Percentiles rank a stretch among this genome's conserved stretches.
Evolutionary conservation across 2,888 invertebrate genomes (phyloP).

Genomic region (Amblyteles armatorius): DNA sequence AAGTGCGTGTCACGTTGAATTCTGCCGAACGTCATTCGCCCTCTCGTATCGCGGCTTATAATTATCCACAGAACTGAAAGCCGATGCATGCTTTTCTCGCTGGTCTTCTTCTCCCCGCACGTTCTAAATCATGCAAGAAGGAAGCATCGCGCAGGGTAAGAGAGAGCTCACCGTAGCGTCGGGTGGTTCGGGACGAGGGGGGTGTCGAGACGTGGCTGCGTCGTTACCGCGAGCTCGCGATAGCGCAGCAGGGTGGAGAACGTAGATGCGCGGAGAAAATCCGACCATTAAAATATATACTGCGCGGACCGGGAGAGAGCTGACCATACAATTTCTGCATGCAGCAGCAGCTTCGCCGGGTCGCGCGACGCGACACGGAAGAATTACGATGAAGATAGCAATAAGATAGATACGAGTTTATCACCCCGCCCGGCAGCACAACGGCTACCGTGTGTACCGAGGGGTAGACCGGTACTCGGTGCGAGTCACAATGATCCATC

Average conservation of each 20-base stretch:
- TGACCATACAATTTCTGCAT: constrained; percentile 79
- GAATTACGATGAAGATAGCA: constrained; percentile 81
- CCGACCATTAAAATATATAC: constrained; percentile 80
- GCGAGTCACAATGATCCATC: constrained; percentile 24
- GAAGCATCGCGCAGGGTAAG: not conserved
- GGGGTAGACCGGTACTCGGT: constrained; percentile 35
- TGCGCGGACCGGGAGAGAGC: constrained; percentile 58
- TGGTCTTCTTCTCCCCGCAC: not conserved
- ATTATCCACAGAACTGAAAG: not conserved
- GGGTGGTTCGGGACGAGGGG: not conserved
- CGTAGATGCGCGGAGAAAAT: constrained; percentile 76
- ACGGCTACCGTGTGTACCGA: constrained; percentile 70
- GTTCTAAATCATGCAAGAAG: not conserved
- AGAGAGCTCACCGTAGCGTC: constrained; percentile 1
- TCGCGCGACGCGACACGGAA: constrained; percentile 76
- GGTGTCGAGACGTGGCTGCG: constrained; percentile 28
- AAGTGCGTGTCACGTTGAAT: not conserved
- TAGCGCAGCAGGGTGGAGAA: constrained; percentile 69
- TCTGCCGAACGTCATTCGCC: not conserved
- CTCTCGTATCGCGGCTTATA: too few relatives aligned
- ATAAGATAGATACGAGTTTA: constrained; percentile 81
- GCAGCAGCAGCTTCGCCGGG: constrained; percentile 50
- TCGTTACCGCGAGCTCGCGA: constrained; percentile 46
- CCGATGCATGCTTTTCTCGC: not conserved
- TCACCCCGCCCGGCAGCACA: constrained; percentile 68